Evolutionary conservation across 2,113 vertebrate genomes (phyloP), one percentile per base, ranked within the genome.

Genomic region (Etheostoma cragini): DNA sequence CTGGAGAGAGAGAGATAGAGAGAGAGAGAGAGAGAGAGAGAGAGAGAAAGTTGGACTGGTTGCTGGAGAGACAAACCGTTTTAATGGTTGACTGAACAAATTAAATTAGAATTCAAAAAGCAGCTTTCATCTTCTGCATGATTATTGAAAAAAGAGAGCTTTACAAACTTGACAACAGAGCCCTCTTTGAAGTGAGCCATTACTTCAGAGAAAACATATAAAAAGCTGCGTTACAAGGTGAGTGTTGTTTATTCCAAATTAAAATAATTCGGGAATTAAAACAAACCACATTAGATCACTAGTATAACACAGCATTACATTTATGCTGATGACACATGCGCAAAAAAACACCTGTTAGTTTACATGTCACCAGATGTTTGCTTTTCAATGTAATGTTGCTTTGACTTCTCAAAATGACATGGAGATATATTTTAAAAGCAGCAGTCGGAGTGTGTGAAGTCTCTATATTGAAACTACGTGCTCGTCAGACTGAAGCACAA

Each of bases 21-120:
- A 30, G 61, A 45, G 63, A 65, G 57, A 56, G 66, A 30, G 79
- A 54, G 60, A 14, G 22, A 45, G 38, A 60, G 66, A 42, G 78
- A 35, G 61, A 68, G 67, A 81, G 72, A 52, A 6, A 33, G 83
- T 82, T 64, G 68, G 80, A 89, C 83, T 66, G 66, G 72, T 82
- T 78, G 83, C 71, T 76, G 76, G 70, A 75, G 85, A 88, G 83
- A 91, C 85, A 87, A 88, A 91, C 80, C 68, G 60, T 94, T 96
- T 95, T 94, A 95, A 94, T 93, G 93, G 93, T 94, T 92, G 94
- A 91, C 89, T 94, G 91, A 94, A 94, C 94, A 95, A 94, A 95
- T 95, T 93, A 88, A 94, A 95, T 95, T 92, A 91, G 85, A 94
- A 94, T 94, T 95, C 88, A 92, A 83, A 84, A 76, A 87, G 89